Evolutionary conservation across 2,113 vertebrate genomes (phyloP).

Genomic region (Mixornis gularis): DNA sequence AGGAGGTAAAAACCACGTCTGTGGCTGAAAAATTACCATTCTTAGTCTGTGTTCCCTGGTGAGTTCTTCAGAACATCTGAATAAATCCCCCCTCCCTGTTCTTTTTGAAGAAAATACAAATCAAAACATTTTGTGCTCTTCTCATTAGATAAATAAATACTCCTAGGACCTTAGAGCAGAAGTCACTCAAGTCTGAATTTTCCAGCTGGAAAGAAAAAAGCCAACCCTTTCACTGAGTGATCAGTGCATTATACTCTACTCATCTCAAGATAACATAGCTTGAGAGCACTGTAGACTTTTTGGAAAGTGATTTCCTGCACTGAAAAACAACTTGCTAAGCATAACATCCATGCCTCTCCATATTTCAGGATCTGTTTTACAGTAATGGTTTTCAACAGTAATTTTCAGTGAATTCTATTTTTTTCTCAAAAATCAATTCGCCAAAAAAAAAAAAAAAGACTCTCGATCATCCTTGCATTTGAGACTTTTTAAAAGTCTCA

Average conservation of each 20-base stretch:
- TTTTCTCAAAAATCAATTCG: background rate
- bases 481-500: background rate
- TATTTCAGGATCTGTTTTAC: background rate
- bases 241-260: background rate
- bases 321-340: background rate
- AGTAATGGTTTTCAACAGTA: background rate
- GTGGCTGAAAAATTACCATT: background rate
- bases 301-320: background rate
- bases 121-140: background rate
- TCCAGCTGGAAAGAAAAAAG: background rate
- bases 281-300: background rate
- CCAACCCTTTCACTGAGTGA: background rate
- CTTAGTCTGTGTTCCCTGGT: background rate
- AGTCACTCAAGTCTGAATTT: background rate
- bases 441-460: background rate
- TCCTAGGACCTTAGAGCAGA: background rate
- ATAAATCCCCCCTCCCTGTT: background rate
- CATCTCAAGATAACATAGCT: background rate
- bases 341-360: background rate
- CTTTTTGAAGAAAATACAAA: background rate
- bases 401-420: background rate
- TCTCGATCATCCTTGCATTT: background rate
- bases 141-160: background rate
- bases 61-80: background rate
- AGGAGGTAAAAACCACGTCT: background rate